phyloP scores from a whole-genome alignment of 2,113 vertebrate species.

The Calidris pugnax region DNA sequence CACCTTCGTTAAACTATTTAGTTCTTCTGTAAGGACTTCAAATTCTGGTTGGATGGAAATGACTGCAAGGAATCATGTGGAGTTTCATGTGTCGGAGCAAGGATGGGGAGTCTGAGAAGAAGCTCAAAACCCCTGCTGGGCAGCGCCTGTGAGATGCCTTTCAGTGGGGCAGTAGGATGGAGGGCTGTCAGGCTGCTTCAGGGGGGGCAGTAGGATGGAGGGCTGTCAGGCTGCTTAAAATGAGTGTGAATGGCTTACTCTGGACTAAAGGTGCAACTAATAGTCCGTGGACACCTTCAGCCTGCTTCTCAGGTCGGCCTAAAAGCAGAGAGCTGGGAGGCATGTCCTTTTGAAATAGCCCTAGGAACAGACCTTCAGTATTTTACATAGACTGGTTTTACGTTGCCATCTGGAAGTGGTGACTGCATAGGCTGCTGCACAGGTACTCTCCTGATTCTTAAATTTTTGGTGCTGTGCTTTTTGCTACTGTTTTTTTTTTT shows the following conservation, averaged over 20 bases:
- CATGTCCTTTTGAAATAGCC: neutral
- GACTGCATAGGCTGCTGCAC: accelerated
- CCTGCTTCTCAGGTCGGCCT: neutral
- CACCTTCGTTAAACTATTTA: neutral
- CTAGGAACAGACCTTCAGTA: neutral
- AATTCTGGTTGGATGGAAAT: neutral
- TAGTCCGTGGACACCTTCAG: neutral
- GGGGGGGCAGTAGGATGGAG: neutral
- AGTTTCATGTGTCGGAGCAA: neutral
- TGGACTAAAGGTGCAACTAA: neutral
- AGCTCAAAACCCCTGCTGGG: neutral
- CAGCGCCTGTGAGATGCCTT: neutral
- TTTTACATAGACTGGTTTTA: neutral
- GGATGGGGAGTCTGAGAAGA: neutral
- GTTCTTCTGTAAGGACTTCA: neutral
- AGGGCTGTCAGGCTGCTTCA: neutral
- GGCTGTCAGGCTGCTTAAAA: neutral
- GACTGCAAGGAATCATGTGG: accelerated
- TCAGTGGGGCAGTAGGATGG: neutral
- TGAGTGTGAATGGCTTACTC: neutral
- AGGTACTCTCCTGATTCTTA: neutral
- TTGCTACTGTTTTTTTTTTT: neutral
- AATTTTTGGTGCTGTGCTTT: neutral
- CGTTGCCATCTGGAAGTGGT: neutral
- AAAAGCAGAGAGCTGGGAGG: neutral